Conservation (phyloP, 2,797 vertebrate species). For the Gambusia yucatana region DNA sequence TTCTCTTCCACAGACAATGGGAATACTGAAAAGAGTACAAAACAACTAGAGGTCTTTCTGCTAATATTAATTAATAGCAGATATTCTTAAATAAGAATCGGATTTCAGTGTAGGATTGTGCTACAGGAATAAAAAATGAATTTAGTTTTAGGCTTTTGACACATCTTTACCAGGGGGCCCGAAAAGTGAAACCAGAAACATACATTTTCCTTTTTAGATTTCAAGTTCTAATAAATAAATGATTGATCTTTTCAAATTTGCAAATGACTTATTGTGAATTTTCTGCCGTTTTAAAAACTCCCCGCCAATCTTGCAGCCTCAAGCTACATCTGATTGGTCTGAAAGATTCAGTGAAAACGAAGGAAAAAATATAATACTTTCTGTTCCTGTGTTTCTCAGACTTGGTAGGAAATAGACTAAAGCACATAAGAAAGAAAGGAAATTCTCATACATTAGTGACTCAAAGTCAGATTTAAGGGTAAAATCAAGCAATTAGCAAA, state of each 20-base stretch:
- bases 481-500: slow-evolving; percentile 47
- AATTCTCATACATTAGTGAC: neutral
- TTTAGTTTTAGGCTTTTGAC: neutral
- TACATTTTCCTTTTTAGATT: neutral
- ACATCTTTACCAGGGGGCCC: neutral
- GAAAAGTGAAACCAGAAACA: slow-evolving; percentile 14
- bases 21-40: neutral
- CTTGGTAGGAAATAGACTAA: neutral
- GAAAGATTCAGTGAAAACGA: neutral
- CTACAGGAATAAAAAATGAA: neutral
- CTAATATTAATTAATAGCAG: neutral
- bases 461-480: neutral
- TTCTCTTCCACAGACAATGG: neutral
- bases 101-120: neutral
- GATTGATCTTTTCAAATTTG: neutral
- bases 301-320: neutral
- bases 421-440: neutral
- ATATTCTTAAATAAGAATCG: neutral
- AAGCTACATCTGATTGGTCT: neutral
- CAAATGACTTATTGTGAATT: neutral
- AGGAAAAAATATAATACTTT: neutral
- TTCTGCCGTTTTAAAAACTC: neutral
- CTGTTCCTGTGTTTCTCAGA: neutral
- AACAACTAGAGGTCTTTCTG: neutral
- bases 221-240: neutral